Percentiles rank a stretch among this genome's conserved stretches.
These are phyloP conservation scores for Drosophila oshimai DNA, from an alignment of 1,140 invertebrate species.

Conservation along the genomic window DNA sequence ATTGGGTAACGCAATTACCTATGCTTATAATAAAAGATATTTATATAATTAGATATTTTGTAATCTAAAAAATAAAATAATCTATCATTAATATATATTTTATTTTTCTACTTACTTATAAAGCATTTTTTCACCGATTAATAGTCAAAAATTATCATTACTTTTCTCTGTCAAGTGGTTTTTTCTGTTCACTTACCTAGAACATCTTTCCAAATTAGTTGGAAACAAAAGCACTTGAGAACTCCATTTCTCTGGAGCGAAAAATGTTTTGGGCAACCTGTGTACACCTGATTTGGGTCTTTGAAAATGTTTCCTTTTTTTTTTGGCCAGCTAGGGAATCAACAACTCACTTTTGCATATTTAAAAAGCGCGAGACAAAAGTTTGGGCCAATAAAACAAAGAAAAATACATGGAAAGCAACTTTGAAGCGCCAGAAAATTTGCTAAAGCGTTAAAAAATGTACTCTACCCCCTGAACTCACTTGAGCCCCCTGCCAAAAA, in stretches of 20 bases:
- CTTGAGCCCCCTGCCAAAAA: background rate
- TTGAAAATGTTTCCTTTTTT: conserved; percentile 32
- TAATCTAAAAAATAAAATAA: no score
- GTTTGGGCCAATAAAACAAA: conserved; percentile 61
- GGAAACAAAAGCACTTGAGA: background rate
- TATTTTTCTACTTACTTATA: no score
- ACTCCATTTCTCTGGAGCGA: background rate
- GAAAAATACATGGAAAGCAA: conserved; percentile 11
- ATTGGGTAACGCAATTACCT: no score
- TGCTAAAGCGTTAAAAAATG: conserved; percentile 77
- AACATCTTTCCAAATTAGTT: background rate
- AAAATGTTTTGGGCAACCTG: conserved; percentile 24
- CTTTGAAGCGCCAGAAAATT: conserved; percentile 42
- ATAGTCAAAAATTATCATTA: background rate
- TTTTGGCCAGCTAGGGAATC: conserved; percentile 9
- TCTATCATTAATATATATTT: background rate
- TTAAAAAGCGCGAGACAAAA: conserved; percentile 50
- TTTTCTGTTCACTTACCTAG: background rate
- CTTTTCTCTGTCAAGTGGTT: no score
- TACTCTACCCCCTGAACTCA: conserved; percentile 22
- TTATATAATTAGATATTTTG: background rate
- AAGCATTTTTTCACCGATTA: no score
- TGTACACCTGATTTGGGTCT: conserved; percentile 53
- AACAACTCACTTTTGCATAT: conserved; percentile 43
- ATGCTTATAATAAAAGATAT: background rate